Evolutionary conservation across 2,797 vertebrate species (phyloP), one percentile per base, ranked within the genome.

Genomic region (Scleropages formosus): DNA sequence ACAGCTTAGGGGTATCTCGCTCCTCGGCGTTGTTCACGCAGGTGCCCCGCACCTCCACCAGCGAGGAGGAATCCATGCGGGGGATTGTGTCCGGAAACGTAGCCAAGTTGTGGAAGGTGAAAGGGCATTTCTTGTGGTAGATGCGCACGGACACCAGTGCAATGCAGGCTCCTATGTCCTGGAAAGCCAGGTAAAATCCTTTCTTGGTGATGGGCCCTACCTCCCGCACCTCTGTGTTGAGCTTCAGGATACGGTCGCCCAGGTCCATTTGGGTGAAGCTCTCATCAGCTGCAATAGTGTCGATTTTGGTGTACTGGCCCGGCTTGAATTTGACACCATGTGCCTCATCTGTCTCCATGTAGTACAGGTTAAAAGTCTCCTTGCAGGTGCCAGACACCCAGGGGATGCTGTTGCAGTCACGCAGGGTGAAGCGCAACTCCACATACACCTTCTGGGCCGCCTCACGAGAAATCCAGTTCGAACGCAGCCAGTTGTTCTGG

Each of bases 401-500:
- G 0, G 97, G 97, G 75, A 99, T 99, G 83, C 96, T 98, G 91
- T 98, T 98, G 88, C 98, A 99, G 87, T 99, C 98, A 78, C 98
- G 92, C 83, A 99, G 88, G 0, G 98, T 99, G 87, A 99, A 99
- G 72, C 96, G 97, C 87, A 99, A 92, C 88, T 99, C 97, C 82
- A 99, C 96, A 63, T 96, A 96, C 51, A 98, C 94, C 88, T 96
- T 96, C 86, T 98, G 96, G 0, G 98, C 96, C 11, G 94, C 95
- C 49, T 97, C 95, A 0, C 98, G 94, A 9, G 94, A 94, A 79
- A 99, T 95, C 98, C 98, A 99, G 85, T 94, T 96, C 22, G 97
- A 96, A 24, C 94, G 92, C 63, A 99, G 93, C 98, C 98, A 99
- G 89, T 99, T 99, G 93, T 99, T 99, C 84, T 99, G 98, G 89